A percentile compares a stretch with the other conserved stretches of the same genome.
These are phyloP conservation scores for Lindbergichthys nudifrons DNA, from an alignment of 2,797 vertebrate species.

Conservation along the genomic window DNA sequence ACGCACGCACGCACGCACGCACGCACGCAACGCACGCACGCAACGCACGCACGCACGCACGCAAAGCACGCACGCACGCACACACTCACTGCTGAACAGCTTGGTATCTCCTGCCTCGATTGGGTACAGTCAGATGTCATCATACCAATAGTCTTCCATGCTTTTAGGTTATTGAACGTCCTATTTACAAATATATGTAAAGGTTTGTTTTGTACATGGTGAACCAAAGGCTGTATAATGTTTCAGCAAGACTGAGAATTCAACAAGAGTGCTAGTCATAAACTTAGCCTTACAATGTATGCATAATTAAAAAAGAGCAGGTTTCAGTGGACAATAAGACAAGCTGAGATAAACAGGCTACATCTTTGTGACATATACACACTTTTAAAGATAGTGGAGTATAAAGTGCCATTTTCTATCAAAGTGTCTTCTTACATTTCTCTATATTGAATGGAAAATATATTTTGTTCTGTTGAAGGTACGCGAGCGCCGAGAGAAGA, in stretches of 20 bases:
- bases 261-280: too few relatives aligned
- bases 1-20: neutral
- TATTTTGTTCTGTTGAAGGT: slow-evolving; percentile 53
- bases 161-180: too few relatives aligned
- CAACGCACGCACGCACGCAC: too few relatives aligned
- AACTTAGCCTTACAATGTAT: neutral
- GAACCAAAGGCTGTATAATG: too few relatives aligned
- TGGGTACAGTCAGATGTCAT: neutral
- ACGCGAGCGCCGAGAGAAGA: slow-evolving; percentile 84
- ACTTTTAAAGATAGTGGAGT: neutral
- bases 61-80: neutral
- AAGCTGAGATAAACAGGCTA: too few relatives aligned
- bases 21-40: neutral
- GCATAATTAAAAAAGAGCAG: neutral
- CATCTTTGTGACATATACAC: too few relatives aligned
- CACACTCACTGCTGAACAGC: neutral
- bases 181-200: too few relatives aligned
- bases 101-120: neutral
- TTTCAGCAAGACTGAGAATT: too few relatives aligned
- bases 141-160: too few relatives aligned
- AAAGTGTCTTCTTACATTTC: neutral
- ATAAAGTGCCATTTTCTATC: neutral
- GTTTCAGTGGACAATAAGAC: too few relatives aligned
- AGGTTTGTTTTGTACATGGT: too few relatives aligned
- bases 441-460: rapidly evolving